Evolutionary conservation across 2,113 vertebrate genomes (phyloP), one percentile per base, ranked within the genome.

Genomic region (Silurus asotus): DNA sequence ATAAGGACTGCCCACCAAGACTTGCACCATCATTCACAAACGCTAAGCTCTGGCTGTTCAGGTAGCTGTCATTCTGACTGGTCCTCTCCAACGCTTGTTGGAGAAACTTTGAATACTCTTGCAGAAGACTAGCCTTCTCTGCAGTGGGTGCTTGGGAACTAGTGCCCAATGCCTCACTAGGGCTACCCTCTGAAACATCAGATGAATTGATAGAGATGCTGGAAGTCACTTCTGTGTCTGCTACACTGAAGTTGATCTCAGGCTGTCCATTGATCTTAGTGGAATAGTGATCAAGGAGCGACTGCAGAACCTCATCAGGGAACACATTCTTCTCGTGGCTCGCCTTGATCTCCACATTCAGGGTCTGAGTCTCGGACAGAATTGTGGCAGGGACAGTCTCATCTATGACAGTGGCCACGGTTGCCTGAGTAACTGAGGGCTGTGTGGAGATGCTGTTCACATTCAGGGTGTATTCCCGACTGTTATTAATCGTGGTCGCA

Each of bases 51-150:
- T 97, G 96, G 94, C 95, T 98, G 92, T 96, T 99, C 93, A 99
- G 96, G 96, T 98, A 99, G 94, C 96, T 97, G 95, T 99, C 98
- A 85, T 99, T 99, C 96, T 99, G 98, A 95, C 98, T 99, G 93
- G 98, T 99, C 95, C 98, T 96, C 93, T 99, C 98, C 94, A 99
- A 93, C 15, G 98, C 98, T 94, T 99, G 98, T 88, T 99, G 98
- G 88, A 99, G 95, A 93, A 98, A 99, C 93, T 99, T 99, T 15
- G 97, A 99, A 91, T 99, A 99, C 87, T 99, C 98, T 85, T 99
- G 98, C 90, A 99, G 91, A 95, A 99, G 97, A 91, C 96, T 98
- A 93, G 97, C 96, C 95, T 99, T 99, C 93, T 99, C 98, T 5
- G 96, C 94, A 0, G 97, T 95, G 87, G 97, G 96, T 81, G 95